phyloP scores from a whole-genome alignment of 2,888 invertebrate genomes.

The Melanargia galathea region DNA sequence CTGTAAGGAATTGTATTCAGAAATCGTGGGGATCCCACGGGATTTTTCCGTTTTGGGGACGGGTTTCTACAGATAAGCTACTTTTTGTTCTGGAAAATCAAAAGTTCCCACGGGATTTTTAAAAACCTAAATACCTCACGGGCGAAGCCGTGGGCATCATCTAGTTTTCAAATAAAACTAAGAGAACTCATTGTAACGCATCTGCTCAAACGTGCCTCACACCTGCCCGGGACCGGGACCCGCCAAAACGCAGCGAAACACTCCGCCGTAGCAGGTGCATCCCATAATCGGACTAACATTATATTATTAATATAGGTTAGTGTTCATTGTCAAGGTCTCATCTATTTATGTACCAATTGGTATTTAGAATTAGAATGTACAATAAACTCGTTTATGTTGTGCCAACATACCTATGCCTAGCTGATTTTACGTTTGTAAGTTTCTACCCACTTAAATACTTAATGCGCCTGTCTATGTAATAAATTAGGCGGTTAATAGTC shows the following conservation, averaged over 20 bases:
- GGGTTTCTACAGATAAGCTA: too few relatives aligned
- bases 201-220: conserved; percentile 60
- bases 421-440: too few relatives aligned
- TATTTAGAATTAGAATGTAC: conserved; percentile 1
- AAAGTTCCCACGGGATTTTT: too few relatives aligned
- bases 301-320: conserved; percentile 26
- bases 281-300: conserved; percentile 33
- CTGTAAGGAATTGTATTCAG: too few relatives aligned
- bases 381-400: not conserved
- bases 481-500: too few relatives aligned
- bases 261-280: conserved; percentile 60
- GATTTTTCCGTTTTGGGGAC: too few relatives aligned
- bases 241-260: conserved; percentile 68
- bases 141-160: too few relatives aligned
- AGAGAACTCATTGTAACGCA: conserved; percentile 49
- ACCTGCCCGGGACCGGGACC: conserved; percentile 57
- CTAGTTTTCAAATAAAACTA: conserved; percentile 34
- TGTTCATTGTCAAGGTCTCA: conserved; percentile 28
- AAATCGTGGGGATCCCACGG: too few relatives aligned
- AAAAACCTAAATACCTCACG: too few relatives aligned
- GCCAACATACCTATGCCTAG: not conserved
- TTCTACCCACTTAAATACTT: too few relatives aligned
- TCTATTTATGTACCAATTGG: conserved; percentile 7
- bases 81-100: too few relatives aligned
- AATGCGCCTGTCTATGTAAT: too few relatives aligned